Evolutionary conservation across 2,797 vertebrate species (phyloP), one percentile per base, ranked within the genome.

Genomic region (Hybognathus amarus): DNA sequence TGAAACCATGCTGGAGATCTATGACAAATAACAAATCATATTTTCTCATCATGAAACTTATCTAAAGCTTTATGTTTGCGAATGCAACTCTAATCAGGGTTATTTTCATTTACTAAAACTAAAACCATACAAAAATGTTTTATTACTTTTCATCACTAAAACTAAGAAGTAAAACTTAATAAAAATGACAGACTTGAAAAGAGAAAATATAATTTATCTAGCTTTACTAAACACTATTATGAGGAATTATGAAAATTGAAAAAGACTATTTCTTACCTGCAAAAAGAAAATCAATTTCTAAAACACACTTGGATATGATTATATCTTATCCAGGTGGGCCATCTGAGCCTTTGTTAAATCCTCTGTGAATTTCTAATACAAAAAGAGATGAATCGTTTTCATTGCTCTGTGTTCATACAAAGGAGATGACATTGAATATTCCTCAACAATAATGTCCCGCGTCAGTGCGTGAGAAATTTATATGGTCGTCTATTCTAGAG

Each of bases 371-470:
- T 77, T 64, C n/a, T 38, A 24, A 38, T 63, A 64, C 36, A 56
- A 40, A 69, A 71, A 70, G 70, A 76, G 33, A 70, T 63, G 12
- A 54, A 80, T 24, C 20, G n/a, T 56, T 86, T 80, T 71, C 42
- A 80, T 83, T 68, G 17, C 68, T 73, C 73, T 69, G 22, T 70
- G 4, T 40, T 68, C 75, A 64, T 52, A 40, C 17, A 79, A 80
- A 80, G 9, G 27, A 73, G 66, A 79, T 52, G 81, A 83, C 82
- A 69, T 38, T n/a, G 70, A 50, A 82, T 70, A 77, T 50, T 36
- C 70, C 47, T 85, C 61, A 69, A 76, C 78, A 87, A 77, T 82
- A 66, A 79, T n/a, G 38, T 67, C 13, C 77, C 64, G 18, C 5
- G 13, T 77, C 70, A 79, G 36, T 50, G 56, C 6, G 10, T 2